Evolutionary conservation across 2,113 vertebrate species (phyloP), one percentile per base, ranked within the genome.

Genomic region (Hirundichthys speculiger): DNA sequence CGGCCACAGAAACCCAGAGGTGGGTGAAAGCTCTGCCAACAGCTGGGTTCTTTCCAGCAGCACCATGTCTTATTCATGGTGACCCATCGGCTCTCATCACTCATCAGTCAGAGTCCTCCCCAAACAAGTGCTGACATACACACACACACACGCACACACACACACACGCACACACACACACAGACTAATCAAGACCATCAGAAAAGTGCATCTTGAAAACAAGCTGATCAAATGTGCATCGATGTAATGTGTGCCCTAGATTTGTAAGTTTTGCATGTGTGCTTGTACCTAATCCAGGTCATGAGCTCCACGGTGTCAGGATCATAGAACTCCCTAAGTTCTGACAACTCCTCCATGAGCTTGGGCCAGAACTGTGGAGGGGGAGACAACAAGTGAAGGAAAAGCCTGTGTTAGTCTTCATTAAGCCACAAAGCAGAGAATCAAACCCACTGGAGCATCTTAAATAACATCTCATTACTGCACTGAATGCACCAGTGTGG

Each of bases 251-350:
- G 69, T 9, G 56, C 49, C 54, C 47, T 42, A 76, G 62, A 72
- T 77, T 41, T 21, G 41, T 54, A 15, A 58, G 41, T n/a, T n/a
- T n/a, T n/a, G n/a, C 39, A 30, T 59, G 53, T 52, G 15, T 79
- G 70, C 16, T 22, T 50, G 53, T 86, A 98, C 96, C 96, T 98
- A 88, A 99, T 99, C 97, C 96, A 98, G 89, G 94, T 94, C 96
- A 98, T 99, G 87, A 99, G 94, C 91, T 98, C 97, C 93, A 99
- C 97, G 3, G 98, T 99, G 88, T 99, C 96, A 57, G 98, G 98
- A 90, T 99, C 97, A 79, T 96, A 97, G 91, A 99, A 99, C 88
- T 99, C 97, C 86, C 95, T 94, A 91, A 98, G 86, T 77, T 99
- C 97, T 48, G 94, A 96, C 14, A 99, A 77, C 87, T 98, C 96